Evolutionary conservation across 2,113 vertebrate species (phyloP).

Genomic region (Anguilla japonica): DNA sequence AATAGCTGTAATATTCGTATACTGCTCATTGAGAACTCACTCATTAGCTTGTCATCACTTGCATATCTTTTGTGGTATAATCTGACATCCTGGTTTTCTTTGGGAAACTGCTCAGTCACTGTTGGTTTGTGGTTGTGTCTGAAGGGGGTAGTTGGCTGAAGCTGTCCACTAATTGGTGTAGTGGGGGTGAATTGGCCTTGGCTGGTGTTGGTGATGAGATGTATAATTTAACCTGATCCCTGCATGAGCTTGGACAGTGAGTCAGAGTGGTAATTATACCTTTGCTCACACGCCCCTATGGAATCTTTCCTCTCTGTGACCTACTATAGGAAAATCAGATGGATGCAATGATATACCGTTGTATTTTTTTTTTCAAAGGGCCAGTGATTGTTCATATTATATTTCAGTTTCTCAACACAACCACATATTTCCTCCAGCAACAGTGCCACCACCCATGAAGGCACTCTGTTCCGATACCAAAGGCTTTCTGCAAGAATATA

Average conservation of each 20-base stretch:
- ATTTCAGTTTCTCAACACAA: too few species aligned
- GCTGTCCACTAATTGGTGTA: constrained; percentile 2
- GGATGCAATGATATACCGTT: background rate
- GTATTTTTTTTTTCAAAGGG: background rate
- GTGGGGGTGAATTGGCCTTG: background rate
- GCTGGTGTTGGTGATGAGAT: background rate
- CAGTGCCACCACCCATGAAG: background rate
- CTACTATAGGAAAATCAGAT: background rate
- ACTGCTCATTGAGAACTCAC: background rate
- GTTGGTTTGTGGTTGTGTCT: background rate
- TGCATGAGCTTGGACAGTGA: background rate
- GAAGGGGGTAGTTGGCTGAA: background rate
- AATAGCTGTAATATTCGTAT: background rate
- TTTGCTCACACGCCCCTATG: background rate
- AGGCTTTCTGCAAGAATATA: background rate
- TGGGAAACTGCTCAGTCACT: background rate
- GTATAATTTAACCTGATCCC: constrained; percentile 5
- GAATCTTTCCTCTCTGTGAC: background rate
- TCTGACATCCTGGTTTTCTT: background rate
- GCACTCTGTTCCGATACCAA: background rate
- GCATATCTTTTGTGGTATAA: background rate
- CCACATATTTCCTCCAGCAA: too few species aligned
- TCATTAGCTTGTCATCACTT: background rate
- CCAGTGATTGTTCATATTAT: background rate
- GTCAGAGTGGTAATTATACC: background rate